phyloP scores from a whole-genome alignment of 1,140 invertebrate genomes.

The Macrotrachela quadricornifera region DNA sequence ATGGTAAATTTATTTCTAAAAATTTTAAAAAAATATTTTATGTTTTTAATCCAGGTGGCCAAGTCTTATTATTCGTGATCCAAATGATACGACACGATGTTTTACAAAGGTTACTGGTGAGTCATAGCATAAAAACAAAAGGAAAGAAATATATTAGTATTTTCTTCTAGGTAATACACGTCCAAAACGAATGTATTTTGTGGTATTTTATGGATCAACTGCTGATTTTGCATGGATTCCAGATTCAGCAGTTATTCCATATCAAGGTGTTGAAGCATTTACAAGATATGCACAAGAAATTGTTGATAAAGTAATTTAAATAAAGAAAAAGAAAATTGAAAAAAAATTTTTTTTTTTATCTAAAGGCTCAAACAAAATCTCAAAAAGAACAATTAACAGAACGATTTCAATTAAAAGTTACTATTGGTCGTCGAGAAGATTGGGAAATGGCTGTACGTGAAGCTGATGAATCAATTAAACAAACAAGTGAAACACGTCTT shows the following conservation, averaged over 20 bases:
- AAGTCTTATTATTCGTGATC: slow-evolving; percentile 1
- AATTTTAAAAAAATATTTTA: too few species aligned
- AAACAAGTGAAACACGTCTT: too few species aligned
- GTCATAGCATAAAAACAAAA: too few species aligned
- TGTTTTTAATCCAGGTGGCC: neutral
- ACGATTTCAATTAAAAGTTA: neutral
- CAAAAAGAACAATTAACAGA: slow-evolving; percentile 1
- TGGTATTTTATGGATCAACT: slow-evolving; percentile 1
- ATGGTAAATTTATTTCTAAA: neutral
- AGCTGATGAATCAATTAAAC: neutral
- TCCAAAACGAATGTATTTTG: slow-evolving; percentile 1
- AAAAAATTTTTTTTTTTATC: too few species aligned
- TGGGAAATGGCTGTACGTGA: slow-evolving; percentile 2
- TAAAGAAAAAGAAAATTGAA: too few species aligned
- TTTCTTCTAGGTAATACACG: neutral
- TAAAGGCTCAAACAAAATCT: neutral
- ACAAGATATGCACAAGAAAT: slow-evolving; percentile 1
- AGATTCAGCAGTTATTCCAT: neutral
- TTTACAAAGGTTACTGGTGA: neutral
- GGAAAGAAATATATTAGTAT: neutral
- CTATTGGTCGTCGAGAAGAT: neutral
- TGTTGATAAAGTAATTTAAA: neutral
- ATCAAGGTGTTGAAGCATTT: neutral
- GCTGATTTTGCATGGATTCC: slow-evolving; percentile 1
- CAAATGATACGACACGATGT: neutral